Conservation (phyloP, 1,140 invertebrate genomes). For the Drosophila oshimai region DNA sequence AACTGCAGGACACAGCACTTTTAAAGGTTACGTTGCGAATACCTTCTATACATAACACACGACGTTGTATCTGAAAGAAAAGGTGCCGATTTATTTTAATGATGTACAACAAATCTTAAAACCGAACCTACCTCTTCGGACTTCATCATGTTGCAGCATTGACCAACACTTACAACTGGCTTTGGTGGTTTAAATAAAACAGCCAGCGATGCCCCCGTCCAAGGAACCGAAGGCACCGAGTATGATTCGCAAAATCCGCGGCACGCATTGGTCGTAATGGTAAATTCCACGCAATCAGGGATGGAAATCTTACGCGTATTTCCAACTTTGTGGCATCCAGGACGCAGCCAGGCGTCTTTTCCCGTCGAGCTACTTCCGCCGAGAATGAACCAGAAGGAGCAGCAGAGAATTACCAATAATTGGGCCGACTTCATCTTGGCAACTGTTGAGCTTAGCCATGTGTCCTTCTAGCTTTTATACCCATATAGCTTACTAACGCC, state of each 20-base stretch:
- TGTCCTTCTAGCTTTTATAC: neutral
- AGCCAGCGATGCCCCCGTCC: conserved; percentile 84
- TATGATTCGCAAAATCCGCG: conserved; percentile 93
- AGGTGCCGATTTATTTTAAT: too few relatives aligned
- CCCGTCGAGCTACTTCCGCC: conserved; percentile 40
- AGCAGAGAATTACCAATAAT: conserved; percentile 30
- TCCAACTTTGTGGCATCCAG: conserved; percentile 87
- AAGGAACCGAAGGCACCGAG: conserved; percentile 86
- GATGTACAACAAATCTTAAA: neutral
- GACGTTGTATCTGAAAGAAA: conserved; percentile 68
- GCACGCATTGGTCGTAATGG: conserved; percentile 93
- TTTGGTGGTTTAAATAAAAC: conserved; percentile 82
- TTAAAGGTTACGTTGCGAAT: conserved; percentile 90
- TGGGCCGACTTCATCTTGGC: conserved; percentile 31
- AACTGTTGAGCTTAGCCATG: conserved; percentile 18
- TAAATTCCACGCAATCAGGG: conserved; percentile 92
- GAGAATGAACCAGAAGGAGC: conserved; percentile 9
- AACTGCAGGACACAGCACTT: conserved; percentile 91
- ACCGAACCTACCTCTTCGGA: conserved; percentile 88
- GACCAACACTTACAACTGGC: conserved; percentile 91
- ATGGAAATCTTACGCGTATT: conserved; percentile 90
- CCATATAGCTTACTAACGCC: neutral
- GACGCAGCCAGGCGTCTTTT: conserved; percentile 84
- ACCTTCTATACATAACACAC: conserved; percentile 90
- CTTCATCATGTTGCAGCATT: conserved; percentile 95